A percentile compares a stretch with the other conserved stretches of the same genome.
Evolutionary conservation across 2,888 invertebrate species (phyloP).

Genomic region (Rhynchonema sp.): DNA sequence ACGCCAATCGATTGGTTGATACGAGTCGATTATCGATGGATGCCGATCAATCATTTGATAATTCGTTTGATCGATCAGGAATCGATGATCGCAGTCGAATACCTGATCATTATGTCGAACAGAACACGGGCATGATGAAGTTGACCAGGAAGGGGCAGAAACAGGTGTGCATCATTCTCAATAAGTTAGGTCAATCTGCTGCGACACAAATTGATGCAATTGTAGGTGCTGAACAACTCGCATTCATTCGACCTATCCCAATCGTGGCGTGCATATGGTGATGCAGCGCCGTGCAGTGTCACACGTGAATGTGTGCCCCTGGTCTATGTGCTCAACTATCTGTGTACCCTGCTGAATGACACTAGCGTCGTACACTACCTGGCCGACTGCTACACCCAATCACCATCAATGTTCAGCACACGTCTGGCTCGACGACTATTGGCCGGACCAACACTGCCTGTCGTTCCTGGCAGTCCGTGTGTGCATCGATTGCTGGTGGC

Average conservation of each 20-base stretch:
- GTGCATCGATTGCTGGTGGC: not conserved
- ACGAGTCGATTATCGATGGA: too few relatives aligned
- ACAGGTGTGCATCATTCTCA: not conserved
- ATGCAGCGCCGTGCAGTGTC: not conserved
- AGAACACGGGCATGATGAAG: not conserved
- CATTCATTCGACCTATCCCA: not conserved
- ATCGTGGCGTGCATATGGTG: not conserved
- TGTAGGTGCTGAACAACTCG: not conserved
- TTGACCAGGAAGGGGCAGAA: not conserved
- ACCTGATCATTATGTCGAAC: not conserved
- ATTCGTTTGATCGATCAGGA: too few relatives aligned
- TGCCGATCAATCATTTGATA: too few relatives aligned
- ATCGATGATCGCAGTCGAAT: too few relatives aligned
- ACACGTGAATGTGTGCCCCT: not conserved
- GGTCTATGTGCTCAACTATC: too few relatives aligned
- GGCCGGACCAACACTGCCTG: not conserved
- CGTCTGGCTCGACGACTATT: not conserved
- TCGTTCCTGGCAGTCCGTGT: not conserved
- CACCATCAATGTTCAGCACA: not conserved
- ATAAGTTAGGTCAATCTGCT: not conserved
- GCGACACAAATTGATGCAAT: not conserved
- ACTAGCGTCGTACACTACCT: not conserved
- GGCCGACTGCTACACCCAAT: not conserved
- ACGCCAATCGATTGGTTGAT: too few relatives aligned
- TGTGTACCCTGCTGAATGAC: not conserved